Base-by-base conservation (phyloP, 2,113 vertebrate genomes). In the Ameiurus melas region DNA sequence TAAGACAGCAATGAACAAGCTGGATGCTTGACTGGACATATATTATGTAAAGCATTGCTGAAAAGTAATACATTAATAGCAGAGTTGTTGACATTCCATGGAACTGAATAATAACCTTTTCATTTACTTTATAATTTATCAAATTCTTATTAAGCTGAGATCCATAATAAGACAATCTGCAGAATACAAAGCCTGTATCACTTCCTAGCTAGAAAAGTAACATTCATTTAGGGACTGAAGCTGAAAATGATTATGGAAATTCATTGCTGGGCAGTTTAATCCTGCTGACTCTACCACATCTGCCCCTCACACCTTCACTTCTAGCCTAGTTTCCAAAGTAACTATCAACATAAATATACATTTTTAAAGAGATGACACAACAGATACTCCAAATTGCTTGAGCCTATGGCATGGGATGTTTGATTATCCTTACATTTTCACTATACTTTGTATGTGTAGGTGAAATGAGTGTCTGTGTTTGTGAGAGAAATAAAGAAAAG, bases 331-430 rank as follows among this genome's bases (percentile, higher is more conserved):
- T 87, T 39, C 75, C 82, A 90, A 87, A 77, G 77, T 57, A 87
- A 85, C 90, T 85, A 77, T 82, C 86, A 84, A 43, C 62, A 89
- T 75, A 84, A 78, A 83, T 53, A 78, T 53, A 89, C 36, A 51
- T 89, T 86, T 87, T 68, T 55, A 47, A 80, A 57, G 82, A 85
- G 79, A 85, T 85, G 82, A 81, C 20, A 70, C 14, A 85, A 73
- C 81, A 80, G 51, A 39, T 55, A 75, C 80, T 20, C 84, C 39
- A 78, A 70, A 58, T 47, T 27, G 36, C 58, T 51, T 84, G 58
- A 71, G 51, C 47, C 85, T 51, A 85, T 86, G 85, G 80, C 4
- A 80, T 36, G 62, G 71, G 19, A 60, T 60, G 20, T 60, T 6
- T 60, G 19, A 60, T 6, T 20, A 6, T 60, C 19, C 5, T 20